Percentiles rank a stretch among this genome's conserved stretches.
Evolutionary conservation across 1,140 invertebrate species (phyloP).

Genomic region (Pseudachorutes palmiensis): DNA sequence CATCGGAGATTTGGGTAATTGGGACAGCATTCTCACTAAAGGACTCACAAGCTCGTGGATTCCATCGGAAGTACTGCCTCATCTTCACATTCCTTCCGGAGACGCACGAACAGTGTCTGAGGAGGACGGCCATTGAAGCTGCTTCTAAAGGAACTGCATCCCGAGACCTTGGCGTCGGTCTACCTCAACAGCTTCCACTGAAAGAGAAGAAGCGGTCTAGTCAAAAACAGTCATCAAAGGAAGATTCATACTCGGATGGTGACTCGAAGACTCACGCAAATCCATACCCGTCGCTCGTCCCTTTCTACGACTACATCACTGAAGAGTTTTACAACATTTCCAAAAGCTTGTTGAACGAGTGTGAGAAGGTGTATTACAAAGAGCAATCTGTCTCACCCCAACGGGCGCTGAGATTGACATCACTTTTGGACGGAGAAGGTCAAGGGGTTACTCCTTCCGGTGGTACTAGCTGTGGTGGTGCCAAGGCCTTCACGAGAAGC

Average conservation of each 20-base stretch:
- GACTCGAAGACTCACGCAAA: neutral
- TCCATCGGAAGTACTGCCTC: conserved; percentile 32
- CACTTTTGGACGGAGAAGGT: conserved; percentile 28
- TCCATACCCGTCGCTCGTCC: conserved; percentile 33
- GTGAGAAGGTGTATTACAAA: conserved; percentile 36
- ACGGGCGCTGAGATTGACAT: conserved; percentile 27
- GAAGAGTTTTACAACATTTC: conserved; percentile 36
- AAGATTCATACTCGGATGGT: neutral
- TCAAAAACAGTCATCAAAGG: conserved; percentile 2
- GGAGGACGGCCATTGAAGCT: neutral
- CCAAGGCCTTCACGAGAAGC: conserved; percentile 28
- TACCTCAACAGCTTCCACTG: neutral
- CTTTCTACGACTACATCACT: conserved; percentile 37
- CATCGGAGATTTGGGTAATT: conserved; percentile 36
- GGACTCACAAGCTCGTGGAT: conserved; percentile 36
- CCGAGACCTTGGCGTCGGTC: neutral
- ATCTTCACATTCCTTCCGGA: conserved; percentile 36
- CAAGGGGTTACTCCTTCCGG: conserved; percentile 7
- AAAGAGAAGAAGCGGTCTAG: neutral
- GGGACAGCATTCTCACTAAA: conserved; percentile 36
- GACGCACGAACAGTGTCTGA: neutral
- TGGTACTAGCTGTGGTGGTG: neutral
- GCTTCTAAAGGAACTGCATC: neutral
- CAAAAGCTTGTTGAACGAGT: conserved; percentile 30
- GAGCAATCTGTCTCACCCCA: conserved; percentile 35